Conservation (phyloP, 2,797 vertebrate species). For the Clarias pachynema region DNA sequence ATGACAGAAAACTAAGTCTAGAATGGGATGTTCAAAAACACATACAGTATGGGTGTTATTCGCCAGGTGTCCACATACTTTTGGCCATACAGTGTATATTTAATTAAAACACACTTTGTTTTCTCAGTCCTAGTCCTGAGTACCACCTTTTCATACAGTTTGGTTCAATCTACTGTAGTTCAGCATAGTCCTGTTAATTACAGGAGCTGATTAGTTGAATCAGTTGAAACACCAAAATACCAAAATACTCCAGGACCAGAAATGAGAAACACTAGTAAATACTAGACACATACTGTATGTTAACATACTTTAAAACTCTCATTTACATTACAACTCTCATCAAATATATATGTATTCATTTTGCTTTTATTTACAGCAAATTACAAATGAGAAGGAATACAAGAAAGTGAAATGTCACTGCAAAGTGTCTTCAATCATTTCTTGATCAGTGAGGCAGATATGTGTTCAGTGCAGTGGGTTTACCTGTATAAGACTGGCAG, state of each 20-base stretch:
- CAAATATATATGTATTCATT: background rate
- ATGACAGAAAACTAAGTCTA: background rate
- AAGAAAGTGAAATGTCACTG: slow-evolving; percentile 3
- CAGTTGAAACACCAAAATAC: background rate
- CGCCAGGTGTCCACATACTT: background rate
- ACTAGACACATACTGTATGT: background rate
- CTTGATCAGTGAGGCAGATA: background rate
- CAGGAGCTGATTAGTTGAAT: background rate
- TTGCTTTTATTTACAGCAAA: background rate
- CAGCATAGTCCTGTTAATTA: background rate
- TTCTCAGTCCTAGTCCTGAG: background rate
- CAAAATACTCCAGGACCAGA: background rate
- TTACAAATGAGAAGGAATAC: background rate
- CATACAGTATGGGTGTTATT: background rate
- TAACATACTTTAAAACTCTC: background rate
- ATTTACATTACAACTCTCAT: background rate
- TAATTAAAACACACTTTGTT: background rate
- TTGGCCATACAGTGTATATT: background rate
- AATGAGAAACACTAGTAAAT: background rate
- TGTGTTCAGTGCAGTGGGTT: slow-evolving; percentile 47
- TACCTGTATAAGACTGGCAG: slow-evolving; percentile 97
- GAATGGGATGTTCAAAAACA: background rate
- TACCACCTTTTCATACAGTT: background rate
- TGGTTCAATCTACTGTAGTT: background rate
- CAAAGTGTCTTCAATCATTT: background rate